These are phyloP conservation scores for Pleuronectes platessa DNA, from an alignment of 2,113 vertebrate species.

Conservation along the genomic window DNA sequence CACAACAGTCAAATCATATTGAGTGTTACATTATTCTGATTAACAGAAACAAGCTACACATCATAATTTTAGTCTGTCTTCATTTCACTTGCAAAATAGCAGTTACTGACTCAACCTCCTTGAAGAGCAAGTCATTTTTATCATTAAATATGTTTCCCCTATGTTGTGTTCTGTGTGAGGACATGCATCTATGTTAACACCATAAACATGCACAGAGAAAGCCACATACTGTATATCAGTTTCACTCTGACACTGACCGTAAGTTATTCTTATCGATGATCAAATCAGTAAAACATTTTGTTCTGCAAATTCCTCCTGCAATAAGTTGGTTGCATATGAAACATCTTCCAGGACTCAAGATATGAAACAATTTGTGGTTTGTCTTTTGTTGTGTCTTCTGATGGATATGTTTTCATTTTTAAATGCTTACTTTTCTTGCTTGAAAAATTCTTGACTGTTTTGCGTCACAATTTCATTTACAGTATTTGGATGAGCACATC, in stretches of 20 bases:
- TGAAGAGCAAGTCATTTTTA: too few relatives aligned
- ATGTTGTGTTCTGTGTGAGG: too few relatives aligned
- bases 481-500: not conserved
- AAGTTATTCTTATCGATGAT: not conserved
- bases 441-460: not conserved
- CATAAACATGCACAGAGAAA: too few relatives aligned
- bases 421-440: not conserved
- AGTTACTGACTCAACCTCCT: too few relatives aligned
- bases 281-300: not conserved
- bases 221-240: not conserved
- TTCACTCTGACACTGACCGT: not conserved
- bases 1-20: not conserved
- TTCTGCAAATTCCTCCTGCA: not conserved
- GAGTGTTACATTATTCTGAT: too few relatives aligned
- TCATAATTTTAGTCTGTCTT: not conserved
- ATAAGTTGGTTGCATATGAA: not conserved
- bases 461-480: not conserved
- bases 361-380: not conserved
- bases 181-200: too few relatives aligned
- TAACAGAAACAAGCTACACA: not conserved
- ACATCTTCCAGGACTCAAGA: too few relatives aligned
- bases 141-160: too few relatives aligned
- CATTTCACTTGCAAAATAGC: not conserved
- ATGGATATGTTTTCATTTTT: not conserved
- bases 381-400: not conserved